Conservation (phyloP, 2,113 vertebrate species). For the Passer domesticus region DNA sequence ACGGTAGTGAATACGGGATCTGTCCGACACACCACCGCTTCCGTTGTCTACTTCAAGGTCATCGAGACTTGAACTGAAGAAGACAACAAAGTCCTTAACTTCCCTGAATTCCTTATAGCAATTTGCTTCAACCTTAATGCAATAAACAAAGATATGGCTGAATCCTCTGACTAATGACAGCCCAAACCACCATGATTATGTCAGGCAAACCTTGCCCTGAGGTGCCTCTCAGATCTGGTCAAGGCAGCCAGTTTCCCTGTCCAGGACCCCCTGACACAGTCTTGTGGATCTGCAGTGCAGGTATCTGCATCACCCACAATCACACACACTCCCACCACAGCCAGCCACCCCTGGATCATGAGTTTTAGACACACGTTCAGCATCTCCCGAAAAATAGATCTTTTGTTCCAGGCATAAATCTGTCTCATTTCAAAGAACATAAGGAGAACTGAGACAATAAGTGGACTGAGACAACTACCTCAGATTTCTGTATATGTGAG, state of each 20-base stretch:
- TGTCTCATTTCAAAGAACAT: neutral
- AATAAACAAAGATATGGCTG: neutral
- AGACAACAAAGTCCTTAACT: neutral
- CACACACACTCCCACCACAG: accelerated
- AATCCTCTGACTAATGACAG: neutral
- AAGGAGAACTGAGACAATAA: neutral
- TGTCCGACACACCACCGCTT: conserved; percentile 65
- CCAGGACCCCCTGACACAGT: neutral
- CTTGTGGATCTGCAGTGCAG: neutral
- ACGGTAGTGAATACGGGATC: conserved; percentile 10
- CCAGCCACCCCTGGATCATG: neutral
- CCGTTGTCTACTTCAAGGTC: conserved; percentile 85
- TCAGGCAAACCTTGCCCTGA: neutral
- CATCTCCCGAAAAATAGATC: neutral
- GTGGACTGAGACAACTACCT: neutral
- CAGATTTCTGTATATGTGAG: neutral
- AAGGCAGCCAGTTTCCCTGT: neutral
- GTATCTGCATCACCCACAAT: accelerated
- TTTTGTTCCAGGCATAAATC: neutral
- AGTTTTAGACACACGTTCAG: neutral
- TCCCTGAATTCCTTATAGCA: neutral
- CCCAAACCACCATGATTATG: neutral
- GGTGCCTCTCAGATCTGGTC: neutral
- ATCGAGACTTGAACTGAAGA: conserved; percentile 85
- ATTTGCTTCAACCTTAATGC: neutral